Evolutionary conservation across 2,113 vertebrate species (phyloP).

Genomic region (Platysternon megacephalum): DNA sequence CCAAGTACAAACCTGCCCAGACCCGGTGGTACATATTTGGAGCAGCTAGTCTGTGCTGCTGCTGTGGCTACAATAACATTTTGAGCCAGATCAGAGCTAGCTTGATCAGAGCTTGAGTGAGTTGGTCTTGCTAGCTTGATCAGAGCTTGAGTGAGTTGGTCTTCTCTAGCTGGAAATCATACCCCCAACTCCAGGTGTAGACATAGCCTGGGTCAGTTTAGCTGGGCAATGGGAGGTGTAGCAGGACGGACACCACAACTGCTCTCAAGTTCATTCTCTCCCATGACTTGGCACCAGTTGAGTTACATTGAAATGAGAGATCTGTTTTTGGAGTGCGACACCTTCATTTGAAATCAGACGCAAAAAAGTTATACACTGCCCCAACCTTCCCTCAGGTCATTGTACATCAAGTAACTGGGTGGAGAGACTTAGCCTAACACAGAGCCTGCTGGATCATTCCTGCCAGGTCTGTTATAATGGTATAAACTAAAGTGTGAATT

Average conservation of each 20-base stretch:
- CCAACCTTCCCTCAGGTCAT: not conserved
- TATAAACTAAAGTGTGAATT: not conserved
- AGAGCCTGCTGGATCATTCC: fast-evolving
- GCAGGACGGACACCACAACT: not conserved
- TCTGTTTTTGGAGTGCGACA: not conserved
- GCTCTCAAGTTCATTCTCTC: not conserved
- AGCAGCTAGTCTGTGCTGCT: not conserved
- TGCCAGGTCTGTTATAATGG: not conserved
- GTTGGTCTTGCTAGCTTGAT: not conserved
- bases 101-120: too few species aligned
- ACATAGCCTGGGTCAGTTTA: not conserved
- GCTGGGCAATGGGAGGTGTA: not conserved
- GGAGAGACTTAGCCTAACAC: not conserved
- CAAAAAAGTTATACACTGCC: not conserved
- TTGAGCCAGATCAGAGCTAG: too few species aligned
- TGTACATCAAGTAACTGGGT: not conserved
- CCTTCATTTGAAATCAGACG: not conserved
- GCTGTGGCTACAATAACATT: not conserved
- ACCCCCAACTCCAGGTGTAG: not conserved
- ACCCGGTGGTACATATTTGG: not conserved
- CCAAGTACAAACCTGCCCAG: not conserved
- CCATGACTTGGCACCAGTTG: not conserved
- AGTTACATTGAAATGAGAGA: not conserved
- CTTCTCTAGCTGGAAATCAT: not conserved
- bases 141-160: not conserved